A percentile compares a stretch with the other conserved stretches of the same genome.
phyloP scores from a whole-genome alignment of 2,797 vertebrate species.

The Microctenopoma steveboyesi region DNA sequence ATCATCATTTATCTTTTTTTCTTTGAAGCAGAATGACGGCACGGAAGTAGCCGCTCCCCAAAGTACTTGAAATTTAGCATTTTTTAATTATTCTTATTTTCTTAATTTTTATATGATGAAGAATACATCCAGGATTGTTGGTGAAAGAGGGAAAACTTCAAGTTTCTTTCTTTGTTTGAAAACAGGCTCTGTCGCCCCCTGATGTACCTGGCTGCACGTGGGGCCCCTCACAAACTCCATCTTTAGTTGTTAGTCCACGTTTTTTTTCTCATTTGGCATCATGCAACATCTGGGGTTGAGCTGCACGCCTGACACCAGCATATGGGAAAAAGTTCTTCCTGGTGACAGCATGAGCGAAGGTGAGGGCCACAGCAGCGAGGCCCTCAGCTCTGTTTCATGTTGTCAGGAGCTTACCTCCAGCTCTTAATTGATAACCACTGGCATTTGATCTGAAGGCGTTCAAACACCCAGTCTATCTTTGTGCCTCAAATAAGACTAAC shows the following conservation, averaged over 20 bases:
- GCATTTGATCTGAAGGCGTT: slow-evolving; percentile 85
- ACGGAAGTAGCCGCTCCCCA: slow-evolving; percentile 94
- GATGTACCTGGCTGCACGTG: slow-evolving; percentile 22
- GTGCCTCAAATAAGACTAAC: slow-evolving; percentile 81
- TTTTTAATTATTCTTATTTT: slow-evolving; percentile 92
- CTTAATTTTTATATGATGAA: slow-evolving; percentile 92
- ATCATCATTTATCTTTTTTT: slow-evolving; percentile 88
- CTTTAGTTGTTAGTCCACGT: slow-evolving; percentile 36
- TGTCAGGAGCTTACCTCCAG: slow-evolving; percentile 72
- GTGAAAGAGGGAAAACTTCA: slow-evolving; percentile 81
- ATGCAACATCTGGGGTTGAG: slow-evolving; percentile 60
- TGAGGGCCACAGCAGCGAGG: slow-evolving; percentile 50
- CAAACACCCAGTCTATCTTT: slow-evolving; percentile 82
- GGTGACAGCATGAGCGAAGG: slow-evolving; percentile 41
- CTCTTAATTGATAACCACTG: slow-evolving; percentile 84
- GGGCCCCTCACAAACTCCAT: slow-evolving; percentile 15
- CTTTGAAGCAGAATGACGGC: slow-evolving; percentile 97
- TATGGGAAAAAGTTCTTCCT: slow-evolving; percentile 46
- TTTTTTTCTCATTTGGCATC: slow-evolving; percentile 51
- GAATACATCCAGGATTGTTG: slow-evolving; percentile 76
- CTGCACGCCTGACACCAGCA: slow-evolving; percentile 50
- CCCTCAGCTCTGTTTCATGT: slow-evolving; percentile 68
- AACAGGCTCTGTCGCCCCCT: slow-evolving; percentile 34
- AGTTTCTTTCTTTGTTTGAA: slow-evolving; percentile 35
- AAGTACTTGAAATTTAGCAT: slow-evolving; percentile 86